Conservation (phyloP, 1,140 invertebrate genomes). For the Batillaria attramentaria region DNA sequence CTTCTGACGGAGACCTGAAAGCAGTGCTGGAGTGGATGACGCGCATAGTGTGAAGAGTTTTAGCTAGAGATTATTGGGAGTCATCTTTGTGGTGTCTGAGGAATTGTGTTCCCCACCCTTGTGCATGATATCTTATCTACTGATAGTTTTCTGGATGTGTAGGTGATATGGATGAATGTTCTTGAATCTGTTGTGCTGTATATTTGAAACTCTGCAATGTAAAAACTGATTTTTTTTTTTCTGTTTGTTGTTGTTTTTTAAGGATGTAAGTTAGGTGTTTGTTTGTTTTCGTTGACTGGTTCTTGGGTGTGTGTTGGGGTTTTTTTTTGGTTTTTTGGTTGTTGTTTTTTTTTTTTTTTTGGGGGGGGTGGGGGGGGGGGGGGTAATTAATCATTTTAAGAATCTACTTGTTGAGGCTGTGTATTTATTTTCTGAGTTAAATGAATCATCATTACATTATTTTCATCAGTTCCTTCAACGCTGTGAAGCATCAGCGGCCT, state of each 20-base stretch:
- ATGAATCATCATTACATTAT: no score
- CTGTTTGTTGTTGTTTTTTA: no score
- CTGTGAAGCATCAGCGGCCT: no score
- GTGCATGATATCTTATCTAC: background rate
- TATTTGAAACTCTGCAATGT: no score
- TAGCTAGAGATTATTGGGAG: background rate
- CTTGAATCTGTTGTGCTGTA: background rate
- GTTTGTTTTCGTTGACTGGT: no score
- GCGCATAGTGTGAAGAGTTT: conserved; percentile 72
- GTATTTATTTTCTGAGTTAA: no score
- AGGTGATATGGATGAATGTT: background rate
- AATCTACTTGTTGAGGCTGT: no score
- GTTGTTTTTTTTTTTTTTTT: background rate
- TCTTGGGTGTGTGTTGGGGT: background rate
- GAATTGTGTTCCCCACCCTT: background rate
- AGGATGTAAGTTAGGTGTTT: no score
- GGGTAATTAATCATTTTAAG: no score
- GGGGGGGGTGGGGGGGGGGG: no score
- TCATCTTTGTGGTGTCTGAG: background rate
- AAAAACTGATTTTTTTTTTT: no score
- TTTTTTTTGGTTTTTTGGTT: background rate
- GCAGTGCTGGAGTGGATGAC: conserved; percentile 78
- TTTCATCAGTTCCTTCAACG: no score
- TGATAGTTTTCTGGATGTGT: background rate
- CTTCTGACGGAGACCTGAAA: conserved; percentile 74